A percentile compares a stretch with the other conserved stretches of the same genome.
Evolutionary conservation across 1,140 invertebrate genomes (phyloP).

Genomic region (Himalopsyche phryganea): DNA sequence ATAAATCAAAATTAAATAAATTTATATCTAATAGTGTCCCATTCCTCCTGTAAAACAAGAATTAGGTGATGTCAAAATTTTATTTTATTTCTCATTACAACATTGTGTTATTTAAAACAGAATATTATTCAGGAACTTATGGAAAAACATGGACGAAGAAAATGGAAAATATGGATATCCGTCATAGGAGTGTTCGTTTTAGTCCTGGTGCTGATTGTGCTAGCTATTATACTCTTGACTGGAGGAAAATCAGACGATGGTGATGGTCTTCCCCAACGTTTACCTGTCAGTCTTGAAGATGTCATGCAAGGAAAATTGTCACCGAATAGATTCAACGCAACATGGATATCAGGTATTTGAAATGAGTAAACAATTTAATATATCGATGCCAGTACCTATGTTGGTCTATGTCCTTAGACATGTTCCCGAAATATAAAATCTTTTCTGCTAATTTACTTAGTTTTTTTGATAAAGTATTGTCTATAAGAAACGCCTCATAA

Average conservation of each 20-base stretch:
- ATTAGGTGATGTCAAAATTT: no score
- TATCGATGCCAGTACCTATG: no score
- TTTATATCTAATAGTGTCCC: no score
- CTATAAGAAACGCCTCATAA: no score
- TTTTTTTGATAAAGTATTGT: no score
- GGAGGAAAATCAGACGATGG: constrained; percentile 13
- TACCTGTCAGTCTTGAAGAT: constrained; percentile 40
- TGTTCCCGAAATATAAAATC: no score
- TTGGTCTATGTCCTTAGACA: no score
- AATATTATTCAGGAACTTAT: constrained; percentile 43
- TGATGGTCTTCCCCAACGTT: constrained; percentile 11
- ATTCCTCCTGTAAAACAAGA: no score
- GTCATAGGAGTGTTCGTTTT: constrained; percentile 35
- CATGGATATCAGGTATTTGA: constrained; percentile 48
- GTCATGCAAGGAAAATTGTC: constrained; percentile 41
- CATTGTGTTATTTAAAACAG: no score
- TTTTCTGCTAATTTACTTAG: no score
- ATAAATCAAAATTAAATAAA: no score
- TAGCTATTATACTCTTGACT: constrained; percentile 34
- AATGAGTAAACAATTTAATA: neutral
- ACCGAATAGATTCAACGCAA: constrained; percentile 46
- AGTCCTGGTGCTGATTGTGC: constrained; percentile 35
- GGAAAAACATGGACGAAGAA: constrained; percentile 40
- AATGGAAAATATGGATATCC: constrained; percentile 38
- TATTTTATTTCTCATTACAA: no score